Percentiles rank a stretch among this genome's conserved stretches.
These are phyloP conservation scores for Archilochus colubris DNA, from an alignment of 2,113 vertebrate species.

Conservation along the genomic window DNA sequence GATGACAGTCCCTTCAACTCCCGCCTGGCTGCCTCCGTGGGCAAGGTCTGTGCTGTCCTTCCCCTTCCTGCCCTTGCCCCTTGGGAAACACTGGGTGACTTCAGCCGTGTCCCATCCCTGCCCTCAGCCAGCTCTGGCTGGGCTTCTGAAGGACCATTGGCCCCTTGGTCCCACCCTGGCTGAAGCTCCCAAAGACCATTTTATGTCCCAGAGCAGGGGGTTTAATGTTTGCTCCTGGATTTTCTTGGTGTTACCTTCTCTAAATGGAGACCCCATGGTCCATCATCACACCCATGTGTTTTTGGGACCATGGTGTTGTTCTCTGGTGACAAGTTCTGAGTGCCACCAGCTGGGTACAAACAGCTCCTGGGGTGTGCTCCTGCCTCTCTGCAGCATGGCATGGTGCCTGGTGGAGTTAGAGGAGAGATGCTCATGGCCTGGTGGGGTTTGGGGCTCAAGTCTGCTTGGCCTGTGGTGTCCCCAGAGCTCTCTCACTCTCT, in stretches of 20 bases:
- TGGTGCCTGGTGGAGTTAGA: accelerated
- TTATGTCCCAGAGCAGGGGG: neutral
- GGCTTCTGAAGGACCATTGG: neutral
- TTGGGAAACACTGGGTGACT: neutral
- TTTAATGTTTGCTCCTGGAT: neutral
- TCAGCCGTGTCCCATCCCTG: neutral
- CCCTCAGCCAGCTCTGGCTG: neutral
- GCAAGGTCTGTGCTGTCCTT: constrained; percentile 70
- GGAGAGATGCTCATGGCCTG: neutral
- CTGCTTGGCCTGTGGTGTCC: accelerated
- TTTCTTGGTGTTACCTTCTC: neutral
- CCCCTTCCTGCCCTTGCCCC: neutral
- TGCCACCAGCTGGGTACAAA: neutral
- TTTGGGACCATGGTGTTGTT: neutral
- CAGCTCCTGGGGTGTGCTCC: neutral
- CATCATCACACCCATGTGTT: accelerated
- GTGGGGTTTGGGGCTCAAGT: neutral
- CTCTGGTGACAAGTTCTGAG: neutral
- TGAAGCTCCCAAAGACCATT: neutral
- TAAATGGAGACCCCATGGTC: accelerated
- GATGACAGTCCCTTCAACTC: constrained; percentile 89
- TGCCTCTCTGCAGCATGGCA: neutral
- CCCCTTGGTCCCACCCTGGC: neutral
- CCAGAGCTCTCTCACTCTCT: accelerated
- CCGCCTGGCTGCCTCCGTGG: constrained; percentile 89